Conservation (phyloP, 2,113 vertebrate species). For the Baryphthengus martii region DNA sequence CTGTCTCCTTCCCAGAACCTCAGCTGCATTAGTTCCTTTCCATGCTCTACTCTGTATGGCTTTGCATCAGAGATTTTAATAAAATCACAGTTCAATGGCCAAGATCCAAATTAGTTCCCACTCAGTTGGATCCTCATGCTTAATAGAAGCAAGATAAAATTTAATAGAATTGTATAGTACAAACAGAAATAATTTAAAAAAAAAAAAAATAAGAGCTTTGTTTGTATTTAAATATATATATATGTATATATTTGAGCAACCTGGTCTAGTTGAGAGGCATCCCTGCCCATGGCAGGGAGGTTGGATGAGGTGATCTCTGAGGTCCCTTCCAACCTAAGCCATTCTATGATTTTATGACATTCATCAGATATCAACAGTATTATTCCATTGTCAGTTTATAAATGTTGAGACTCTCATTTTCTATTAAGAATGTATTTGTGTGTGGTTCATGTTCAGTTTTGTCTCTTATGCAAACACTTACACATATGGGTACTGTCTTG, state of each 20-base stretch:
- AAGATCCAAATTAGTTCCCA: neutral
- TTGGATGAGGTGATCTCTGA: too few species aligned
- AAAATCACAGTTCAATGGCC: neutral
- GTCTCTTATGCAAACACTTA: neutral
- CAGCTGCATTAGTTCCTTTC: neutral
- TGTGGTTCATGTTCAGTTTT: neutral
- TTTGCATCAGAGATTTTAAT: neutral
- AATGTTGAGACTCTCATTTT: neutral
- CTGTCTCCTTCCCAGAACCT: neutral
- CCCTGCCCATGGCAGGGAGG: too few species aligned
- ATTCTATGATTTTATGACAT: too few species aligned
- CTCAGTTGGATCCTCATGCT: neutral
- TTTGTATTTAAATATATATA: too few species aligned
- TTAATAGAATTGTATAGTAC: neutral
- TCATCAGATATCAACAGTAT: neutral
- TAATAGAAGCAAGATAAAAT: neutral
- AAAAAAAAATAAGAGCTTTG: neutral
- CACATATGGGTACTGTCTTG: neutral
- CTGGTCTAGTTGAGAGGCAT: too few species aligned
- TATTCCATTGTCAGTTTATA: neutral
- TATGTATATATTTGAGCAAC: too few species aligned
- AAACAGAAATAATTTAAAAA: neutral
- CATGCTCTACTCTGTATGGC: neutral
- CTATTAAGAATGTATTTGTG: neutral
- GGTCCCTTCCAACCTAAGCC: too few species aligned